These are phyloP conservation scores for Stenolophus ochropezus DNA, from an alignment of 2,888 invertebrate genomes.

Conservation along the genomic window DNA sequence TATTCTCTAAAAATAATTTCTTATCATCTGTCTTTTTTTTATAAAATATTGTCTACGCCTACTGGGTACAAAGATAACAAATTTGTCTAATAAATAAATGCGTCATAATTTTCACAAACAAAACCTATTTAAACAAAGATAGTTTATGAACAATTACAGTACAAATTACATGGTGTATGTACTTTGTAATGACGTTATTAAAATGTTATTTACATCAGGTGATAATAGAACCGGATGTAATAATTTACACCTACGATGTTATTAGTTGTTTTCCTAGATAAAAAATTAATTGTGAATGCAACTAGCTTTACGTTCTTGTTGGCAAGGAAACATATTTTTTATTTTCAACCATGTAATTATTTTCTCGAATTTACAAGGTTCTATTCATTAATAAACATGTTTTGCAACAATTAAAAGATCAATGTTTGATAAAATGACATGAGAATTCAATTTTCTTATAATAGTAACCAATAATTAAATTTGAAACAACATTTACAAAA, in stretches of 20 bases:
- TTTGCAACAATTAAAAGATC: no score
- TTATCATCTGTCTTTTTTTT: background rate
- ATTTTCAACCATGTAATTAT: no score
- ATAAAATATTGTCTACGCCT: slow-evolving; percentile 2
- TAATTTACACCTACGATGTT: background rate
- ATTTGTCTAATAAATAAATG: background rate
- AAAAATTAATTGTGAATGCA: background rate
- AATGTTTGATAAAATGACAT: no score
- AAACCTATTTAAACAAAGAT: slow-evolving; percentile 4
- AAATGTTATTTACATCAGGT: slow-evolving; percentile 12
- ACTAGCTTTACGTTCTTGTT: background rate
- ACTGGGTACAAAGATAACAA: slow-evolving; percentile 9
- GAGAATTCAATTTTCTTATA: no score
- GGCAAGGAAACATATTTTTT: no score
- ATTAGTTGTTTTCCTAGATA: background rate
- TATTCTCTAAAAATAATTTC: slow-evolving; percentile 1
- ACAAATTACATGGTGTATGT: slow-evolving; percentile 4
- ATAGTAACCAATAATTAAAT: no score
- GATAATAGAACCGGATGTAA: background rate
- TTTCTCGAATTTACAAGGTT: no score
- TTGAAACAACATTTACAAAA: no score
- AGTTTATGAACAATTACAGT: slow-evolving; percentile 1
- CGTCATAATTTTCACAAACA: slow-evolving; percentile 3
- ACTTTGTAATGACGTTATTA: background rate
- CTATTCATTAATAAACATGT: no score